Base-by-base conservation (phyloP, 1,140 invertebrate genomes). In the Drosophila ercepeae region DNA sequence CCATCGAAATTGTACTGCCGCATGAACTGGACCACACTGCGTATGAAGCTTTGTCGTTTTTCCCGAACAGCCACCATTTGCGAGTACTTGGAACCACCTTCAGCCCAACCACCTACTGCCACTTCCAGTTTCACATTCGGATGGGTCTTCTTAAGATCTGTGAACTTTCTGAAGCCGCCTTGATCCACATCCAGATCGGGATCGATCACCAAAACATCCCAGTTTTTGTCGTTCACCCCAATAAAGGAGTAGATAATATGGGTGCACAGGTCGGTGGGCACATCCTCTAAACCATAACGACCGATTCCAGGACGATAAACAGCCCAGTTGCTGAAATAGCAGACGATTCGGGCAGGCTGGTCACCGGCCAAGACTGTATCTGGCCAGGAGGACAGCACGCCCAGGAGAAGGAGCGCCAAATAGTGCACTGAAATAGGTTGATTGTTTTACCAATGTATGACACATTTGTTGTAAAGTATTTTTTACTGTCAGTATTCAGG, bases 311-410 rank as follows among this genome's bases (percentile, higher is more conserved):
- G 96, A 29, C 97, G 92, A 91, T 97, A 96, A n/a, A 97, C 94
- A 3, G 97, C 97, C 97, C 97, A 98, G 82, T 97, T 97, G 86
- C 96, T 97, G 92, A 97, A 98, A 92, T 98, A 98, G 82, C 96
- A 98, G 21, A 96, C 95, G 46, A 97, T 93, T 88, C 95, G 93
- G 8, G 94, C 93, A 0, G 75, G 67, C 34, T 83, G 81, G 11
- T 89, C 75, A 1, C 25, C 46, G 27, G 51, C 84, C 42, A 39
- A 4, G 34, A 60, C 50, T 0, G 21, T 8, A 7, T 9, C 32
- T 25, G 73, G 57, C 6, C 63, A 36, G 9, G 41, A 51, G 9
- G 36, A 60, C 2, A 88, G 39, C 44, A 78, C 18, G 41, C 60
- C 50, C 21, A 82, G 27, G 8, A 89, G 25, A n/a, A 78, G 29